Evolutionary conservation across 1,140 invertebrate species (phyloP).

Genomic region (Homarus americanus): DNA sequence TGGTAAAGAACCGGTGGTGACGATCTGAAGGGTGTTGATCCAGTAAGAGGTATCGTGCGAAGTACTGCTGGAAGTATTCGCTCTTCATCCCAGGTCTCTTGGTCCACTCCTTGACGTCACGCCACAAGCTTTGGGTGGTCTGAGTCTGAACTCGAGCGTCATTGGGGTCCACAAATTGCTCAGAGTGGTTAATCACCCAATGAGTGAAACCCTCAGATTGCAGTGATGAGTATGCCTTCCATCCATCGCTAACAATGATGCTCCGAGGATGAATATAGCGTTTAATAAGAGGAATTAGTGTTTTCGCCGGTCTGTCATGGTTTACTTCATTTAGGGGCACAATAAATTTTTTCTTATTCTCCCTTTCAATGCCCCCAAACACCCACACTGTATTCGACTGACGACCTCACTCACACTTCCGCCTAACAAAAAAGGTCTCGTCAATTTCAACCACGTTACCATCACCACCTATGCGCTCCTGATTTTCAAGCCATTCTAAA

Average conservation of each 20-base stretch:
- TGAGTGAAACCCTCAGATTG: not conserved
- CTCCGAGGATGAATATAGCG: no score
- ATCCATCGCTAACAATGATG: not conserved
- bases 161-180: no score
- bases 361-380: not conserved
- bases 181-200: conserved; percentile 2
- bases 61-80: no score
- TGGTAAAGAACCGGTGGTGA: no score
- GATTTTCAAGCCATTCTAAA: not conserved
- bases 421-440: not conserved
- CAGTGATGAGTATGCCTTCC: not conserved
- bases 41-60: no score
- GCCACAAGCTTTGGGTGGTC: no score
- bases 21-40: no score
- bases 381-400: not conserved
- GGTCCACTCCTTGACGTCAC: no score
- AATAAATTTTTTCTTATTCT: not conserved
- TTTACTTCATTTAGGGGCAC: not conserved
- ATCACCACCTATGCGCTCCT: conserved; percentile 6
- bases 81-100: no score
- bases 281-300: not conserved
- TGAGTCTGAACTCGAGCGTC: no score
- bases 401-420: not conserved
- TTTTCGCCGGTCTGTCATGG: not conserved
- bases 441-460: not conserved